phyloP scores from a whole-genome alignment of 2,888 invertebrate species.

The Pterostichus niger region DNA sequence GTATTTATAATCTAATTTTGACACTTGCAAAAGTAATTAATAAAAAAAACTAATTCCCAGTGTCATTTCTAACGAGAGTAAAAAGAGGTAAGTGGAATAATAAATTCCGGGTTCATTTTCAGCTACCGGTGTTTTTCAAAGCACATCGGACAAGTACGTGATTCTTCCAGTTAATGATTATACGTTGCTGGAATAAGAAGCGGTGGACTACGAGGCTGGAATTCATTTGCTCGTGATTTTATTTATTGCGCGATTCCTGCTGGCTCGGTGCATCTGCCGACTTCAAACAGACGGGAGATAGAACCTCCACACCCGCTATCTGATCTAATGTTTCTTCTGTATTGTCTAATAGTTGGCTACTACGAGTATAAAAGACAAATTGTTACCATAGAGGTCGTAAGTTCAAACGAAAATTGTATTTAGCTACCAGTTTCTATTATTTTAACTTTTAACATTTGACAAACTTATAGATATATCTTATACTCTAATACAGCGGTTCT shows the following conservation, averaged over 20 bases:
- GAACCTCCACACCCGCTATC: background rate
- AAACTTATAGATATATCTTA: no score
- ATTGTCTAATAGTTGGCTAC: no score
- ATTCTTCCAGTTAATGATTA: constrained; percentile 41
- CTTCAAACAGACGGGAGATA: constrained; percentile 11
- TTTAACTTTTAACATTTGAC: no score
- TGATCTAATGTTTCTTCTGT: no score
- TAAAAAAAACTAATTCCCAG: background rate
- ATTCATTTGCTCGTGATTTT: constrained; percentile 48
- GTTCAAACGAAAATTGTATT: no score
- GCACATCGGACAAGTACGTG: constrained; percentile 42
- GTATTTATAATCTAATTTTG: no score
- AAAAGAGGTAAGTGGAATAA: constrained; percentile 16
- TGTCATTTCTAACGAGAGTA: background rate
- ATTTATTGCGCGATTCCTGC: constrained; percentile 37
- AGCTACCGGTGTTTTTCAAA: constrained; percentile 21
- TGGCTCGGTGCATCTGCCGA: constrained; percentile 23
- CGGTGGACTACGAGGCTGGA: constrained; percentile 25
- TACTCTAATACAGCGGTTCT: no score
- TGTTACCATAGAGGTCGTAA: no score
- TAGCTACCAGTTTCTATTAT: no score
- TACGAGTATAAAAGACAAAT: no score
- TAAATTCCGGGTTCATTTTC: constrained; percentile 39
- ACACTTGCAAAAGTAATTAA: no score
- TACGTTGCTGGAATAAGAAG: constrained; percentile 34